Evolutionary conservation across 2,888 invertebrate genomes (phyloP), one percentile per base, ranked within the genome.

Genomic region (Camptogramma bilineatum): DNA sequence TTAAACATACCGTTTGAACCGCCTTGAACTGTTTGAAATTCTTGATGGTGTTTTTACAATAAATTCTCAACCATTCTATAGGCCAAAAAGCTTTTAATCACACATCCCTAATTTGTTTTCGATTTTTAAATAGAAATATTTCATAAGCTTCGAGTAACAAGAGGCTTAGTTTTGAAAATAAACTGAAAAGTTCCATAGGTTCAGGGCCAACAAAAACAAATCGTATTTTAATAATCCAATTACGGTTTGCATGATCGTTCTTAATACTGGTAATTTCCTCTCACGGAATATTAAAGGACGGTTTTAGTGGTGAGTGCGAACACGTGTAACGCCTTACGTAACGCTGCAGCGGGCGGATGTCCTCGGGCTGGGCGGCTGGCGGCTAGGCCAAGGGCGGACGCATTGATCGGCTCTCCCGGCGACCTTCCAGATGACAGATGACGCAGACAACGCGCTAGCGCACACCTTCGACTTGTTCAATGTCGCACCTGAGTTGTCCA

Each of bases 361-460:
- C 86, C 86, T 84, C 83, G 78, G 75, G 66, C 76, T 76, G 85
- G 83, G 82, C 74, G 44, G 42, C 42, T 16, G 7, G 44, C 44
- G 82, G 85, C 79, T 83, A 82, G 90, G 87, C 91, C 92, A 91
- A 91, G 92, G 91, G 87, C 91, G 86, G 82, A 52, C 79, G 78
- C 81, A 91, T 90, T 83, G 91, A 85, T 85, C 83, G 72, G 61
- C 64, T 59, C 72, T 68, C 73, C 73, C 73, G 69, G 74, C 72
- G 70, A 74, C 74, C 74, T 70, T 71, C 73, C 66, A 73, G 68
- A 64, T 67, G 61, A 68, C 64, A 72, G n/a, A 34, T 52, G 61
- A 64, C 67, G 71, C 66, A 57, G 60, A 69, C 68, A 73, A 76
- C 76, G 5, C 28, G 4, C 28, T 28, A 28, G 28, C 28, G 82